Evolutionary conservation across 2,113 vertebrate genomes (phyloP).

Genomic region (Poeciliopsis turrubarensis): DNA sequence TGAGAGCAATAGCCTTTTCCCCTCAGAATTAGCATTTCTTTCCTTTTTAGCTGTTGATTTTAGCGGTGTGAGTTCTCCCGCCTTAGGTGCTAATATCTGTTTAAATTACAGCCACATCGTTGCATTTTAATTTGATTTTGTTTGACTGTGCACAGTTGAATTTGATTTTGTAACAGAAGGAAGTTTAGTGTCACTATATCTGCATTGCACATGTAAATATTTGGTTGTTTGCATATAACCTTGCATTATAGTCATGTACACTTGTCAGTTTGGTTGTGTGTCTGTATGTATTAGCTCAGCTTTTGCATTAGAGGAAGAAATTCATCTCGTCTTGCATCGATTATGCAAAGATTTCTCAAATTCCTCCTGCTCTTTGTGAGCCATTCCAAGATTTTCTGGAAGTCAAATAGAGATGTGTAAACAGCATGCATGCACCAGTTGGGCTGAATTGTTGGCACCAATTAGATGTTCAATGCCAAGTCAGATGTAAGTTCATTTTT

Average conservation of each 20-base stretch:
- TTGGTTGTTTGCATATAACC: slow-evolving; percentile 51
- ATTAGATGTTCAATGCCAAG: slow-evolving; percentile 39
- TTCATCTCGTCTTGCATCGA: slow-evolving; percentile 45
- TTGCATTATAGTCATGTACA: slow-evolving; percentile 21
- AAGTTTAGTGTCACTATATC: slow-evolving; percentile 37
- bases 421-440: slow-evolving; percentile 58
- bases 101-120: slow-evolving; percentile 60
- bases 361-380: slow-evolving; percentile 57
- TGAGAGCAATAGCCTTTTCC: slow-evolving; percentile 41
- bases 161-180: slow-evolving; percentile 55
- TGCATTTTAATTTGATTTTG: slow-evolving; percentile 68
- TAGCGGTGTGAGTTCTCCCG: slow-evolving; percentile 59
- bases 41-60: slow-evolving; percentile 68
- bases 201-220: slow-evolving; percentile 46
- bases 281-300: slow-evolving; percentile 33
- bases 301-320: slow-evolving; percentile 33
- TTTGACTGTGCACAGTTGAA: slow-evolving; percentile 54
- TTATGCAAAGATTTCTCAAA: slow-evolving; percentile 63
- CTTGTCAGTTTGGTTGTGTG: not conserved
- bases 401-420: slow-evolving; percentile 69
- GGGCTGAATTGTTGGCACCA: slow-evolving; percentile 48
- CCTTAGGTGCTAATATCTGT: slow-evolving; percentile 73
- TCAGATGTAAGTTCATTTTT: slow-evolving; percentile 43
- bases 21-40: slow-evolving; percentile 56
- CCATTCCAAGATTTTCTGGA: slow-evolving; percentile 67